phyloP scores from a whole-genome alignment of 37 sponge, comb jelly and placozoan genomes.

The Tethya wilhelma region DNA sequence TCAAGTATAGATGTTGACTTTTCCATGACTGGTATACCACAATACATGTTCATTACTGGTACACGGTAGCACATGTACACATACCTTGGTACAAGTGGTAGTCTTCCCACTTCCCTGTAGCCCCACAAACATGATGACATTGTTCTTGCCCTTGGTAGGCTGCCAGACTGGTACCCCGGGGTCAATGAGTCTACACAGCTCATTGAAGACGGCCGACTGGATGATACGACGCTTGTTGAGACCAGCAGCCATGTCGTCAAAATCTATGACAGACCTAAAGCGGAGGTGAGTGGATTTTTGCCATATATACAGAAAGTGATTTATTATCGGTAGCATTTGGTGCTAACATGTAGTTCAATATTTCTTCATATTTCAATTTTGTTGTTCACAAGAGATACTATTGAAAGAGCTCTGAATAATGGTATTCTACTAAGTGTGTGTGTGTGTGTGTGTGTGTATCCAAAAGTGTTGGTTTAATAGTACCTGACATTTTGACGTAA shows the following conservation, averaged over 20 bases:
- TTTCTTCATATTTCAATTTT: neutral
- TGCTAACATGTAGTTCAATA: neutral
- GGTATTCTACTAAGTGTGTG: neutral
- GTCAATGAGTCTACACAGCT: conserved; percentile 81
- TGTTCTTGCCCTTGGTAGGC: conserved; percentile 84
- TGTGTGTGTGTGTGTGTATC: neutral
- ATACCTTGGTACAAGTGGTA: conserved; percentile 95
- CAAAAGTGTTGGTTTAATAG: conserved; percentile 20
- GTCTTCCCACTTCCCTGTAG: conserved; percentile 98
- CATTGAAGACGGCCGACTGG: conserved; percentile 95
- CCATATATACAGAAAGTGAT: too few species aligned
- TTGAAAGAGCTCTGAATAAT: neutral
- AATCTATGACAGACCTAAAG: conserved; percentile 76
- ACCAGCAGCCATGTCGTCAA: conserved; percentile 97
- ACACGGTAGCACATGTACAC: too few species aligned
- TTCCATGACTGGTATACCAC: neutral
- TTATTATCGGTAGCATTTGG: too few species aligned
- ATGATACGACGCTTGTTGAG: conserved; percentile 95
- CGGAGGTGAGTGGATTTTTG: neutral
- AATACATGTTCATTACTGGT: too few species aligned
- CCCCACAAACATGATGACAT: conserved; percentile 99
- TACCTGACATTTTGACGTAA: conserved; percentile 90
- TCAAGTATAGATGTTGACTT: neutral
- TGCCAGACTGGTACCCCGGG: conserved; percentile 89
- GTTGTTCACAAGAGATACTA: neutral